Percentiles rank a stretch among this genome's conserved stretches.
Conservation (phyloP, 2,113 vertebrate genomes). For the Myotis brandtii region DNA sequence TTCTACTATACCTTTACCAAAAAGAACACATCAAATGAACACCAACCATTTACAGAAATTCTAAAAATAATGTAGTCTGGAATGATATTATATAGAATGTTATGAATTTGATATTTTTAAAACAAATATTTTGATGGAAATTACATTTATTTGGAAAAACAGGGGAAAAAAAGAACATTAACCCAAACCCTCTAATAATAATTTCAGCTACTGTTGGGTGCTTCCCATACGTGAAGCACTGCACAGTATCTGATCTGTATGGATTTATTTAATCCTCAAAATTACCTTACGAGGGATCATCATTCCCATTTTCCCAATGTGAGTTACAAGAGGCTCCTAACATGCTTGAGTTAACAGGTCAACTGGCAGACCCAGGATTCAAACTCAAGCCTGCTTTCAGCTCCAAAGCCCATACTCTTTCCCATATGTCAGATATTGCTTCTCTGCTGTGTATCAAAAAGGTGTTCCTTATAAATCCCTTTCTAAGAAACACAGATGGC, state of each 20-base stretch:
- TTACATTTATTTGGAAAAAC: not conserved
- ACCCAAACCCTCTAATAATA: not conserved
- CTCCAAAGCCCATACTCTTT: not conserved
- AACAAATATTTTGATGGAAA: not conserved
- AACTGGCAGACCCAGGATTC: not conserved
- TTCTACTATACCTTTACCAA: not conserved
- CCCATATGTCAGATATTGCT: not conserved
- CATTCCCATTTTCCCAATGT: not conserved
- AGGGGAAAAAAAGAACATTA: not conserved
- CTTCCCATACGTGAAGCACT: not conserved
- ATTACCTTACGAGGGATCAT: not conserved
- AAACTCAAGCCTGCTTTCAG: not conserved
- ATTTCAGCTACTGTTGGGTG: not conserved
- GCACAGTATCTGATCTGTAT: not conserved
- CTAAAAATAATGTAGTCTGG: not conserved
- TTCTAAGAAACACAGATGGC: not conserved
- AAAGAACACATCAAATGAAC: not conserved
- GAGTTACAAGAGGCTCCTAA: not conserved
- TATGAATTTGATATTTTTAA: conserved; percentile 34
- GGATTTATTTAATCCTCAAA: not conserved
- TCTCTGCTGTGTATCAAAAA: not conserved
- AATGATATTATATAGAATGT: not conserved
- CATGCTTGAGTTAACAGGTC: not conserved
- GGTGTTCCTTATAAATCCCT: not conserved
- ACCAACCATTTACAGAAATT: conserved; percentile 7